A percentile compares a stretch with the other conserved stretches of the same genome.
Evolutionary conservation across 2,888 invertebrate species (phyloP).

Genomic region (Aricia artaxerxes): DNA sequence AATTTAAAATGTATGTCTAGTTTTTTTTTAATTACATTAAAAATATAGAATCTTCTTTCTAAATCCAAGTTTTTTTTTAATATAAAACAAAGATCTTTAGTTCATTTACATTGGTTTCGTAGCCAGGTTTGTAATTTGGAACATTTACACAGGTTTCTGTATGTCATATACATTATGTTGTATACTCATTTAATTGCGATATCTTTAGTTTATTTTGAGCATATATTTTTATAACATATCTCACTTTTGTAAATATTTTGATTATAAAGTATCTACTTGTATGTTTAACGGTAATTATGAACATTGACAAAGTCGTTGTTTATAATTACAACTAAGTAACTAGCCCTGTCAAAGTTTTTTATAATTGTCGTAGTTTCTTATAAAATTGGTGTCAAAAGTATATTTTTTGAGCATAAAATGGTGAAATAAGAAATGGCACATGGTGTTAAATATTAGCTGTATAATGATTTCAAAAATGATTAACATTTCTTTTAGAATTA

Average conservation of each 20-base stretch:
- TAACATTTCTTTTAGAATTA: not conserved
- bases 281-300: not conserved
- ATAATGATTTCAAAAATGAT: not conserved
- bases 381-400: not conserved
- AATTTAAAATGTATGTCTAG: too few relatives aligned
- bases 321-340: not conserved
- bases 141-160: slow-evolving; percentile 69
- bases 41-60: slow-evolving; percentile 2
- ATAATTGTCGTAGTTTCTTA: not conserved
- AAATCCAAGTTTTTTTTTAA: not conserved
- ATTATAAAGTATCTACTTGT: not conserved
- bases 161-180: slow-evolving; percentile 50
- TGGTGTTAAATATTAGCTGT: not conserved
- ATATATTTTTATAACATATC: not conserved
- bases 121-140: slow-evolving; percentile 12
- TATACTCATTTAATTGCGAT: slow-evolving; percentile 38
- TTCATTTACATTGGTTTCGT: slow-evolving; percentile 18
- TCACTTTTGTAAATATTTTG: not conserved
- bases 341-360: not conserved
- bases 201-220: slow-evolving; percentile 5
- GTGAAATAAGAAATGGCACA: not conserved
- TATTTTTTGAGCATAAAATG: not conserved
- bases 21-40: not conserved
- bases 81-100: not conserved
- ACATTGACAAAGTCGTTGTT: not conserved